These are phyloP conservation scores for Leuciscus idus DNA, from an alignment of 2,113 vertebrate species.

Conservation along the genomic window DNA sequence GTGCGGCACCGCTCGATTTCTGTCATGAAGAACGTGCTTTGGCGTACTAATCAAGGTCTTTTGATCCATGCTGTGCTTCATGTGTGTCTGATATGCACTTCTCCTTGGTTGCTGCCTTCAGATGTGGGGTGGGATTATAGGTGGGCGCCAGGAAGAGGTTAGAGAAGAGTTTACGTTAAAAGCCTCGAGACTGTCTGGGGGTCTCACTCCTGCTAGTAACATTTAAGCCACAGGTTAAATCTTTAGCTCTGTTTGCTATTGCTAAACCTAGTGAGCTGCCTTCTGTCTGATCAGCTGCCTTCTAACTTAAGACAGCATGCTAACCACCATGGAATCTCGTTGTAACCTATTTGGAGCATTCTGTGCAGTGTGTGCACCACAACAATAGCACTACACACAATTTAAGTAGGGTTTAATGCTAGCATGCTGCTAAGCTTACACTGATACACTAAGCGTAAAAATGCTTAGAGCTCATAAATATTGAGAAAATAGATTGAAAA, in stretches of 20 bases:
- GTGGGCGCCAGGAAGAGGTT: slow-evolving; percentile 23
- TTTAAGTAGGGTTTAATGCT: background rate
- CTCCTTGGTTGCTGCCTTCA: background rate
- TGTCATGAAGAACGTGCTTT: slow-evolving; percentile 8
- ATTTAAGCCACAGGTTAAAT: slow-evolving; percentile 3
- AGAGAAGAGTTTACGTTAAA: slow-evolving; percentile 10
- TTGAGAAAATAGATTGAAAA: background rate
- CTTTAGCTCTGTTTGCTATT: background rate
- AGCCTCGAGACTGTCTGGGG: background rate
- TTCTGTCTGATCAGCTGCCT: background rate
- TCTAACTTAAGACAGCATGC: background rate
- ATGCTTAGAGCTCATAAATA: background rate
- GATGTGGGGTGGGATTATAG: slow-evolving; percentile 34
- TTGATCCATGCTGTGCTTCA: background rate
- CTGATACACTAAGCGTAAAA: background rate
- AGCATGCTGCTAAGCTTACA: background rate
- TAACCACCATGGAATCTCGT: background rate
- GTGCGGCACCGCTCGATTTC: background rate
- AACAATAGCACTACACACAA: background rate
- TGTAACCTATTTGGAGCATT: background rate
- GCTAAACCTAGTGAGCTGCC: slow-evolving; percentile 2
- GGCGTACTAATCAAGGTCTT: slow-evolving; percentile 5
- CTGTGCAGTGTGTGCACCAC: background rate
- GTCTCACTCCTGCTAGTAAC: background rate
- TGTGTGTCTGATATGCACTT: slow-evolving; percentile 25